These are phyloP conservation scores for Chironomus striatipennis DNA, from an alignment of 1,140 invertebrate species.

Conservation along the genomic window DNA sequence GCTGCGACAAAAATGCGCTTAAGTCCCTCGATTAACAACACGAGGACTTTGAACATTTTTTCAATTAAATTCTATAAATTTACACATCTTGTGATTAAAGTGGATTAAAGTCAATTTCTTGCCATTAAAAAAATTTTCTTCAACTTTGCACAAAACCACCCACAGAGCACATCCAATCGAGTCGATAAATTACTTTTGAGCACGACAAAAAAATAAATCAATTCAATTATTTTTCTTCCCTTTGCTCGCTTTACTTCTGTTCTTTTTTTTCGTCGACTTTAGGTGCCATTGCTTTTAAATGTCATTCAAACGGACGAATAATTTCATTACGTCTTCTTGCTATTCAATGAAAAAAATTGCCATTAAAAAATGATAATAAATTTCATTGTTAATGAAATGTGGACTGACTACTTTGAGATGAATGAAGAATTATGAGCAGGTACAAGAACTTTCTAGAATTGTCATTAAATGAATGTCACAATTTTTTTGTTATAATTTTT, in stretches of 20 bases:
- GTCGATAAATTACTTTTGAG: conserved; percentile 7
- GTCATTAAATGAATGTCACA: no score
- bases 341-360: neutral
- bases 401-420: neutral
- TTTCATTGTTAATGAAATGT: conserved; percentile 3
- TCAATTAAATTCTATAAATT: no score
- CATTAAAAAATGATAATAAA: neutral
- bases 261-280: neutral
- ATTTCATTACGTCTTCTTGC: neutral
- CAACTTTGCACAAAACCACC: neutral
- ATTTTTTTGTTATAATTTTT: no score
- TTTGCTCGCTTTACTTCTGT: no score
- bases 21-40: no score
- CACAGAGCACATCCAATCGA: neutral
- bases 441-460: no score
- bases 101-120: no score
- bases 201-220: conserved; percentile 14
- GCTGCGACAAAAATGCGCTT: no score
- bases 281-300: neutral
- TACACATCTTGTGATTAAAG: no score
- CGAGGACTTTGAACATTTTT: no score
- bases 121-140: no score
- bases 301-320: neutral
- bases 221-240: neutral
- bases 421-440: no score